A percentile compares a stretch with the other conserved stretches of the same genome.
These are phyloP conservation scores for Athalia circularis DNA, from an alignment of 2,888 invertebrate genomes.

Conservation along the genomic window DNA sequence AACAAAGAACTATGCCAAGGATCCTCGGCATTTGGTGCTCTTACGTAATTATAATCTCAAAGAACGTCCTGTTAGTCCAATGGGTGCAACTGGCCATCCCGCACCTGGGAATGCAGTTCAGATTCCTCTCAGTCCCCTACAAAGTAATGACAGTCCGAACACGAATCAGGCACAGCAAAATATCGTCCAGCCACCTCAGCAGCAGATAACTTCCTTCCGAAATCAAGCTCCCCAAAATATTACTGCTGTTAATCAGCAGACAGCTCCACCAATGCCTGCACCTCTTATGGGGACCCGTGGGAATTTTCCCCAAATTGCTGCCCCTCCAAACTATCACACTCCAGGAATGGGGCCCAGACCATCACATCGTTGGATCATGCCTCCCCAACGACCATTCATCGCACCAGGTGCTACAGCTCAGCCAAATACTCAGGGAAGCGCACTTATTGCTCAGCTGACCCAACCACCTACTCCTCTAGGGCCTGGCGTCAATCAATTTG, in stretches of 20 bases:
- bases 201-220: conserved; percentile 72
- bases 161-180: conserved; percentile 71
- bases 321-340: conserved; percentile 76
- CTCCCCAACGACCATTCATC: conserved; percentile 60
- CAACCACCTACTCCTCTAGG: conserved; percentile 77
- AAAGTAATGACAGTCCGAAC: conserved; percentile 77
- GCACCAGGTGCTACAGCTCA: conserved; percentile 59
- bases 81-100: conserved; percentile 76
- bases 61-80: conserved; percentile 82
- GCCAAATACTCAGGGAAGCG: conserved; percentile 75
- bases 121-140: conserved; percentile 76
- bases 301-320: conserved; percentile 70
- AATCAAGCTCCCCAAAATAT: conserved; percentile 66
- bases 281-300: conserved; percentile 68
- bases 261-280: conserved; percentile 57
- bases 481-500: conserved; percentile 74
- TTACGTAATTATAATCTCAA: conserved; percentile 75
- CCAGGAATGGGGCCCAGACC: conserved; percentile 62
- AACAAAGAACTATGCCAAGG: conserved; percentile 94
- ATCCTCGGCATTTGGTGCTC: conserved; percentile 87
- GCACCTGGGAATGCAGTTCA: conserved; percentile 68
- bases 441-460: conserved; percentile 78
- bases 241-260: conserved; percentile 66
- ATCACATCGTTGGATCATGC: conserved; percentile 63
- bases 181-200: conserved; percentile 64